Evolutionary conservation across 2,797 vertebrate genomes (phyloP).

Genomic region (Cercopithecus petaurista): DNA sequence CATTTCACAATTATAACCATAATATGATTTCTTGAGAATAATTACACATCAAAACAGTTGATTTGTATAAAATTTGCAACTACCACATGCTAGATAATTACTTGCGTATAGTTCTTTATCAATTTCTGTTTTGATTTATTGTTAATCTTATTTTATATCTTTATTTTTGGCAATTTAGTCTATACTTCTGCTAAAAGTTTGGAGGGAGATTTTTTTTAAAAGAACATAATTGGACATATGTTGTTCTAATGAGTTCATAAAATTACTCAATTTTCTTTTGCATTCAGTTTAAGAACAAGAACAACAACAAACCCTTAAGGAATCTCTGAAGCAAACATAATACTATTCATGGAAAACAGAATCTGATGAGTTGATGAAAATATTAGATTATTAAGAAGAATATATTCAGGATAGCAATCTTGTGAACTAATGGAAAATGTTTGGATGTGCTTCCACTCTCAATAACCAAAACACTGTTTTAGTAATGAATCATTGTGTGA

Average conservation of each 20-base stretch:
- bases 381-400: neutral
- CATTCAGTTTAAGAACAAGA: conserved; percentile 5
- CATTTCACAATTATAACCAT: neutral
- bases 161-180: neutral
- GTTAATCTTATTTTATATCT: neutral
- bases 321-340: conserved; percentile 24
- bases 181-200: conserved; percentile 32
- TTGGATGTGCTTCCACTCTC: neutral
- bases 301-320: conserved; percentile 4
- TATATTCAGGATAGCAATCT: neutral
- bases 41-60: neutral
- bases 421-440: neutral
- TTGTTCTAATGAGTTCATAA: conserved; percentile 49
- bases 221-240: conserved; percentile 38
- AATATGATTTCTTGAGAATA: neutral
- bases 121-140: conserved; percentile 26
- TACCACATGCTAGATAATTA: neutral
- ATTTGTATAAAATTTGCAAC: neutral
- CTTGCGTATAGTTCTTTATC: neutral
- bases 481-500: conserved; percentile 9
- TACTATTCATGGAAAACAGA: conserved; percentile 23
- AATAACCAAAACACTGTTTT: neutral
- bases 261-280: conserved; percentile 37
- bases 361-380: neutral
- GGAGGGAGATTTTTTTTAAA: neutral